Evolutionary conservation across 2,888 invertebrate genomes (phyloP).

Genomic region (Cancer borealis): DNA sequence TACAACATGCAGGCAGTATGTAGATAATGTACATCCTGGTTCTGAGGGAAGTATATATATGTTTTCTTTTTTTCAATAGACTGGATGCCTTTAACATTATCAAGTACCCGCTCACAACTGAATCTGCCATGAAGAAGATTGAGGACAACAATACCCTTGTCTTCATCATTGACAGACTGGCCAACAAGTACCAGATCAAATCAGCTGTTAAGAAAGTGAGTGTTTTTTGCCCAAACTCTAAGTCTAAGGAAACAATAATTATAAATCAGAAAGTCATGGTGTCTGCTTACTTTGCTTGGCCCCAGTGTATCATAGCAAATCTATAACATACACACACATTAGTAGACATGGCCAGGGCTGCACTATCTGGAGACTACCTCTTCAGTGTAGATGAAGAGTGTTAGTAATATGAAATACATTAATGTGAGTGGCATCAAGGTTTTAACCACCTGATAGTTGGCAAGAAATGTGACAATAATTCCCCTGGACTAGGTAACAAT

Average conservation of each 20-base stretch:
- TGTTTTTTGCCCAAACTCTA: not conserved
- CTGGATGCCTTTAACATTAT: constrained; percentile 99
- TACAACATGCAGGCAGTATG: not conserved
- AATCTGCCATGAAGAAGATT: constrained; percentile 99
- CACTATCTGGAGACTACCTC: too few species aligned
- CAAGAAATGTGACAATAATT: too few species aligned
- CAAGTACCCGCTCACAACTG: constrained; percentile 98
- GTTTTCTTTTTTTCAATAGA: constrained; percentile 81
- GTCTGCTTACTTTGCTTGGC: not conserved
- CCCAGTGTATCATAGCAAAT: not conserved
- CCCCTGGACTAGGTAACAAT: too few species aligned
- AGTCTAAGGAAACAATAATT: not conserved
- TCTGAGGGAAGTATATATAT: not conserved
- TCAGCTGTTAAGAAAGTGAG: constrained; percentile 92
- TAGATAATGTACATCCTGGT: too few species aligned
- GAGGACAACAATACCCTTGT: constrained; percentile 99
- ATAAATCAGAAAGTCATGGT: not conserved
- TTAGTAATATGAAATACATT: too few species aligned
- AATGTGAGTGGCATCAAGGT: too few species aligned
- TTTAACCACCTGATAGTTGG: too few species aligned
- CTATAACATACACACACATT: too few species aligned
- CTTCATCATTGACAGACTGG: constrained; percentile 96
- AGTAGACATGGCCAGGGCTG: too few species aligned
- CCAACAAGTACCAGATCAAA: constrained; percentile 98
- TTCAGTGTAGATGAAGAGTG: too few species aligned